Evolutionary conservation across 2,797 vertebrate species (phyloP), one percentile per base, ranked within the genome.

Genomic region (Gobio occitaniae): DNA sequence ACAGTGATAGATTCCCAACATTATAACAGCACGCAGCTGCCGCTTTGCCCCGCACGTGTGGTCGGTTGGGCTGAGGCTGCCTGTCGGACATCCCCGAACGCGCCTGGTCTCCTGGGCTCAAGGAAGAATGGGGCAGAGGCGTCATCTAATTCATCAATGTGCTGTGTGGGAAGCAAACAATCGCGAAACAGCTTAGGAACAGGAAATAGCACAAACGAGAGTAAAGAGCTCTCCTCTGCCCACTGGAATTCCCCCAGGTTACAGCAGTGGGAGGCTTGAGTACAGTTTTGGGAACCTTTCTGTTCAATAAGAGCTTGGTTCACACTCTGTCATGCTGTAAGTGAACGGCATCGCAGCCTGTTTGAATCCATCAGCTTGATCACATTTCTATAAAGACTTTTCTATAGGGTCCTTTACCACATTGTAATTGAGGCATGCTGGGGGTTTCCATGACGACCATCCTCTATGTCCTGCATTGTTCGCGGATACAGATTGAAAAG

Each of bases 141-240:
- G 91, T 90, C 87, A 89, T 91, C 94, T 93, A 94, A 95, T 95
- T 95, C 91, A 95, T 95, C 94, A 94, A 87, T 90, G 91, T 88
- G 77, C 74, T 8, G 25, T 89, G 91, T 77, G 87, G 92, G 91
- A 94, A 93, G 92, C 93, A 92, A 94, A 93, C 92, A 93, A 93
- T 94, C 79, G 90, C 87, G 74, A 88, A 90, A 78, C 90, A 91
- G 89, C 92, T 91, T 83, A 86, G 90, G 83, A 86, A 88, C 71
- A 85, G 74, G 82, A 78, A 89, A 91, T 90, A 48, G 86, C 84
- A 90, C 87, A 91, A 88, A 93, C 92, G 93, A 94, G 91, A 92
- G 91, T 93, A 91, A 93, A 93, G 83, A 90, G 92, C 91, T 93
- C 92, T 92, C 91, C 19, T 89, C 84, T 87, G 91, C 89, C 90